A percentile compares a stretch with the other conserved stretches of the same genome.
Evolutionary conservation across 2,797 vertebrate genomes (phyloP).

Genomic region (Catharus ustulatus): DNA sequence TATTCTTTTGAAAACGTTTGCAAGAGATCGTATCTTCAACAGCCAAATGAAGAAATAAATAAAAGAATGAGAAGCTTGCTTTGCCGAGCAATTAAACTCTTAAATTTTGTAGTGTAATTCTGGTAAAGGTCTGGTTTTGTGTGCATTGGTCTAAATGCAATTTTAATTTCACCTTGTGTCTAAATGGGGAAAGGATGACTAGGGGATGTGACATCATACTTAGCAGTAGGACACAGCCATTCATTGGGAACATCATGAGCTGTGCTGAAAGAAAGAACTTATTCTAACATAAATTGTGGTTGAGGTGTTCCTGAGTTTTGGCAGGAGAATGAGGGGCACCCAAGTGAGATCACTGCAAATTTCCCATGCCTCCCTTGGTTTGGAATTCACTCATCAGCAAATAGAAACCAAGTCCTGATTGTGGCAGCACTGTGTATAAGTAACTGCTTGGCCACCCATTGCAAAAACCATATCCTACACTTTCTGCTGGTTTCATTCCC

Average conservation of each 20-base stretch:
- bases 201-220: neutral
- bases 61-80: neutral
- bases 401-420: slow-evolving; percentile 22
- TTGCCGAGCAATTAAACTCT: neutral
- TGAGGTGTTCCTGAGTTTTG: slow-evolving; percentile 18
- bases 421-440: neutral
- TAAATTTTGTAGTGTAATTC: slow-evolving; percentile 6
- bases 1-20: neutral
- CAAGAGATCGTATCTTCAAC: neutral
- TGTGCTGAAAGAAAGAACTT: slow-evolving; percentile 4
- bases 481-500: neutral
- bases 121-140: neutral
- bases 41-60: slow-evolving; percentile 37
- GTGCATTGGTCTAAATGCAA: neutral
- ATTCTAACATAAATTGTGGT: slow-evolving; percentile 31
- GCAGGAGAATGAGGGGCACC: neutral
- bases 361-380: neutral
- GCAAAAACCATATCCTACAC: neutral
- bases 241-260: neutral
- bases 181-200: neutral
- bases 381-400: slow-evolving; percentile 36
- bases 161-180: slow-evolving; percentile 48
- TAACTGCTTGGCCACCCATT: neutral
- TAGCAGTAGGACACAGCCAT: slow-evolving; percentile 4
- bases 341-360: neutral